Percentiles rank a stretch among this genome's conserved stretches.
phyloP scores from a whole-genome alignment of 2,113 vertebrate genomes.

The Aphyosemion australe region DNA sequence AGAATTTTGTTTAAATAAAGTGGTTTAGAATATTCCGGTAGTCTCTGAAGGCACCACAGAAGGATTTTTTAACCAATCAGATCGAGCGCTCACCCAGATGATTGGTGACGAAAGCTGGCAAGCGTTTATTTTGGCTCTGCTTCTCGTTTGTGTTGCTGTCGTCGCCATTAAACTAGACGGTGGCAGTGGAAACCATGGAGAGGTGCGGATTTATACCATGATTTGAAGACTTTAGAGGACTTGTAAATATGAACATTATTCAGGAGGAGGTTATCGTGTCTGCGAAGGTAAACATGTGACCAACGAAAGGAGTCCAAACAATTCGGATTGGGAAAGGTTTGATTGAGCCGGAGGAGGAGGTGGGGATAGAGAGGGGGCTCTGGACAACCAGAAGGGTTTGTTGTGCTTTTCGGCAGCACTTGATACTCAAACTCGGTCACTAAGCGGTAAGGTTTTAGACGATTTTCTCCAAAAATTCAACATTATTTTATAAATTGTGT shows the following conservation, averaged over 20 bases:
- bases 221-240: conserved; percentile 27
- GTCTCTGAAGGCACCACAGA: conserved; percentile 13
- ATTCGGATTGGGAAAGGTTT: conserved; percentile 57
- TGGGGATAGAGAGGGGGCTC: conserved; percentile 10
- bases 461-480: background rate
- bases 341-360: conserved; percentile 52
- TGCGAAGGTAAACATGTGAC: conserved; percentile 68
- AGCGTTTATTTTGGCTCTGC: conserved; percentile 77
- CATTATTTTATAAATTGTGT: rapidly evolving
- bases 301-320: conserved; percentile 34
- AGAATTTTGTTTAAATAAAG: background rate
- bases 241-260: conserved; percentile 23
- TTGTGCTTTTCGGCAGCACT: conserved; percentile 58
- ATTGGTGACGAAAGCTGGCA: conserved; percentile 66
- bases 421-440: conserved; percentile 23
- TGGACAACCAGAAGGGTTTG: conserved; percentile 56
- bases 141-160: conserved; percentile 65
- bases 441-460: conserved; percentile 50
- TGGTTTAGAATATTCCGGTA: background rate
- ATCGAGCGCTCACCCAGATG: conserved; percentile 58
- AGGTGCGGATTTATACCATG: conserved; percentile 41
- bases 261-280: conserved; percentile 22
- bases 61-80: conserved; percentile 59
- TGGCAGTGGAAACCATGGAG: conserved; percentile 50
- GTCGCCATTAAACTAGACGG: conserved; percentile 79